Evolutionary conservation across 2,797 vertebrate genomes (phyloP).

Genomic region (Takifugu rubripes): DNA sequence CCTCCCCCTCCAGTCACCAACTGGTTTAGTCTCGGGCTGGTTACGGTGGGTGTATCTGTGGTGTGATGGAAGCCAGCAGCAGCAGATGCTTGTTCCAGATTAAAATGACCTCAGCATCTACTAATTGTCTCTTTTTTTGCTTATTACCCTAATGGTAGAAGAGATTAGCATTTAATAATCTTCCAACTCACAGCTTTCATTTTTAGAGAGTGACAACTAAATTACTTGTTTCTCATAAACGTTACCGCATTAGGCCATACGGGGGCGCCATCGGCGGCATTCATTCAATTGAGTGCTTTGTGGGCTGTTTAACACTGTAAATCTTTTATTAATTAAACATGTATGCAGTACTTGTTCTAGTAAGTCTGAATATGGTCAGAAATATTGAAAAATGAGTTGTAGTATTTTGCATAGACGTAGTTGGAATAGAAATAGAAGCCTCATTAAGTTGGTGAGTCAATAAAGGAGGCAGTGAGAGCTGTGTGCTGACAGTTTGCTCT

Average conservation of each 20-base stretch:
- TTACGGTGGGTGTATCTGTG: not conserved
- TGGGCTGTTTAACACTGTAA: too few relatives aligned
- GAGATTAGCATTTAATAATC: too few relatives aligned
- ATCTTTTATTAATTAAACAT: too few relatives aligned
- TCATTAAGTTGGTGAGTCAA: too few relatives aligned
- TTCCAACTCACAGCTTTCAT: too few relatives aligned
- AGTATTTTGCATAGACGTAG: not conserved
- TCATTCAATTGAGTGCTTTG: too few relatives aligned
- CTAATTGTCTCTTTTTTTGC: not conserved
- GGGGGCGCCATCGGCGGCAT: not conserved
- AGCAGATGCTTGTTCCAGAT: slow-evolving; percentile 6
- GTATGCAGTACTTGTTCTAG: too few relatives aligned
- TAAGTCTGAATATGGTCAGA: too few relatives aligned
- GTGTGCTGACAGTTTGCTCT: not conserved
- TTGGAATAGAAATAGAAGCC: not conserved
- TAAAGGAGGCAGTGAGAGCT: not conserved
- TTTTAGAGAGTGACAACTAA: too few relatives aligned
- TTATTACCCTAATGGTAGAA: too few relatives aligned
- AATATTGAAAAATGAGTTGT: too few relatives aligned
- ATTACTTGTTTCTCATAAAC: not conserved
- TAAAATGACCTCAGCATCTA: not conserved
- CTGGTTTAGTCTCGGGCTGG: slow-evolving; percentile 8
- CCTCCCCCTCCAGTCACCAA: slow-evolving; percentile 5
- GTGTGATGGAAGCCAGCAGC: not conserved
- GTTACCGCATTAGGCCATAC: not conserved